Percentiles rank a stretch among this genome's conserved stretches.
Evolutionary conservation across 2,113 vertebrate genomes (phyloP).

Genomic region (Paralichthys olivaceus): DNA sequence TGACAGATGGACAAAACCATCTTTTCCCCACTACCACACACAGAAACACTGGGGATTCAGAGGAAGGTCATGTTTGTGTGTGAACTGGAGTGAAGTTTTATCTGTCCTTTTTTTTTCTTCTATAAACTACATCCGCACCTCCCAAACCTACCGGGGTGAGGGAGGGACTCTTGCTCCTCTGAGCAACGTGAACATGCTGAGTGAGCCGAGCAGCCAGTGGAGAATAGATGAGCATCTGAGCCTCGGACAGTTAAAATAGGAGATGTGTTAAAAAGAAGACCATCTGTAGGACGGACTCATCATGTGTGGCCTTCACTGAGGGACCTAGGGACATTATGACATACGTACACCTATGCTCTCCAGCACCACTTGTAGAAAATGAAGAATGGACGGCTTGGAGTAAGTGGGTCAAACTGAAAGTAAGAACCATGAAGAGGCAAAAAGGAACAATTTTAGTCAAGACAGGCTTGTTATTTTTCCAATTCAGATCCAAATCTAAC

Average conservation of each 20-base stretch:
- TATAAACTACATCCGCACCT: conserved; percentile 28
- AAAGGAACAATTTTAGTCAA: not conserved
- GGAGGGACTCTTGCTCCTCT: conserved; percentile 25
- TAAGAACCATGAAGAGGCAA: not conserved
- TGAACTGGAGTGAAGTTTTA: conserved; percentile 73
- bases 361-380: conserved; percentile 43
- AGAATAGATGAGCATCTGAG: conserved; percentile 69
- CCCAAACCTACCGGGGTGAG: conserved; percentile 24
- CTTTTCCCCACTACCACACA: conserved; percentile 57
- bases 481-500: not conserved
- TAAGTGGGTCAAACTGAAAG: conserved; percentile 38
- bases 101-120: conserved; percentile 38
- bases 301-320: conserved; percentile 42
- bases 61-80: conserved; percentile 67
- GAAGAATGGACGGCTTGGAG: conserved; percentile 6
- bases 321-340: conserved; percentile 70
- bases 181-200: conserved; percentile 38
- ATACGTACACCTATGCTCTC: conserved; percentile 41
- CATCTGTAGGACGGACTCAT: conserved; percentile 78
- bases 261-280: conserved; percentile 53
- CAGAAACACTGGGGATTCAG: conserved; percentile 61
- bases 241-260: conserved; percentile 42
- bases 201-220: conserved; percentile 54
- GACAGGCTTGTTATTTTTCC: not conserved
- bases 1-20: conserved; percentile 82